Conservation (phyloP, 2,888 invertebrate genomes). For the Eupithecia dodoneata region DNA sequence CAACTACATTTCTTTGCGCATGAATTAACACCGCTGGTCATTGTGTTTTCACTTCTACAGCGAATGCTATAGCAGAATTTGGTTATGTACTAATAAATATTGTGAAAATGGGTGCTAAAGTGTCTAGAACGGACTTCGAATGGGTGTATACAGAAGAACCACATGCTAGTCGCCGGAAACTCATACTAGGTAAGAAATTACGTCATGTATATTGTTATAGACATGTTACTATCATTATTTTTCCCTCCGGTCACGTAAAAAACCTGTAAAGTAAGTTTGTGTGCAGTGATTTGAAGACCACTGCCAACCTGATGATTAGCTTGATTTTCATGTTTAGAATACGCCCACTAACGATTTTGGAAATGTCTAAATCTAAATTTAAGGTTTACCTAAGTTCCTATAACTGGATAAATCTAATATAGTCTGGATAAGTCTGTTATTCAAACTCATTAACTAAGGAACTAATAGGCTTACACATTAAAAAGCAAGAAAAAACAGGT, state of each 20-base stretch:
- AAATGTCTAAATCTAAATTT: neutral
- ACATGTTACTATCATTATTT: conserved; percentile 15
- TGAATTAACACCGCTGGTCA: conserved; percentile 16
- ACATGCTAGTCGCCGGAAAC: conserved; percentile 96
- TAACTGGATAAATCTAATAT: neutral
- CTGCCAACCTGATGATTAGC: neutral
- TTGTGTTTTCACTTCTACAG: conserved; percentile 6
- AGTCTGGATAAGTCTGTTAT: neutral
- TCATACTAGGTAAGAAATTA: conserved; percentile 90
- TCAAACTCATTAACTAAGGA: neutral
- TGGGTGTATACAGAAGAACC: conserved; percentile 99
- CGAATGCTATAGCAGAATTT: neutral
- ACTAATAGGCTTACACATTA: too few relatives aligned
- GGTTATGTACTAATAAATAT: conserved; percentile 34
- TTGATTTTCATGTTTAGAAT: neutral
- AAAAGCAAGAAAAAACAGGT: too few relatives aligned
- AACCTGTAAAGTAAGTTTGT: neutral
- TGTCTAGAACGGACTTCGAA: conserved; percentile 97
- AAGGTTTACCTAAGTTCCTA: neutral
- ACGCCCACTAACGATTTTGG: neutral
- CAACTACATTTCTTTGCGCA: conserved; percentile 20
- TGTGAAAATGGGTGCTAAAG: conserved; percentile 93
- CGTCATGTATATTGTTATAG: conserved; percentile 25
- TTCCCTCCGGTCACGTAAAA: neutral
- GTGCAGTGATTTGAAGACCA: neutral